phyloP scores from a whole-genome alignment of 2,797 vertebrate genomes.

The Protonibea diacanthus region DNA sequence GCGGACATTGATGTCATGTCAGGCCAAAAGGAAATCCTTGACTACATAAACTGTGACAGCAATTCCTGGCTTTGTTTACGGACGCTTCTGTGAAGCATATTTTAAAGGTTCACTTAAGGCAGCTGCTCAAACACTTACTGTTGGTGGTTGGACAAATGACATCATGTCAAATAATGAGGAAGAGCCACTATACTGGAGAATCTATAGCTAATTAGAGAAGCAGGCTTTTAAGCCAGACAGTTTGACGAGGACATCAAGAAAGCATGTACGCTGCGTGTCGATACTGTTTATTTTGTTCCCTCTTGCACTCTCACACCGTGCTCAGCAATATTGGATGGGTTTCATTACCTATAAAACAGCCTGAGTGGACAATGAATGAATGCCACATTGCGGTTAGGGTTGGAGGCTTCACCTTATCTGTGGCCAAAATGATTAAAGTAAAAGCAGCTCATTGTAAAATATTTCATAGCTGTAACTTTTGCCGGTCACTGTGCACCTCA shows the following conservation, averaged over 20 bases:
- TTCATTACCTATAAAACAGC: constrained; percentile 73
- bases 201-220: constrained; percentile 88
- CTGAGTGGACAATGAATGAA: constrained; percentile 65
- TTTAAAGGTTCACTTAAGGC: constrained; percentile 57
- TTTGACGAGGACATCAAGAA: constrained; percentile 83
- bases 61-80: constrained; percentile 39
- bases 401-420: constrained; percentile 46
- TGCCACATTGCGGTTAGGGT: constrained; percentile 17
- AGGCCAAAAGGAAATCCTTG: constrained; percentile 43
- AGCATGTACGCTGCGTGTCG: constrained; percentile 70
- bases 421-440: constrained; percentile 63
- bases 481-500: not conserved
- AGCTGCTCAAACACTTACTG: constrained; percentile 77
- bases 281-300: constrained; percentile 79
- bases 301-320: constrained; percentile 49
- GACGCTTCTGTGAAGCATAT: constrained; percentile 32
- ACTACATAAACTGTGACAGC: constrained; percentile 46
- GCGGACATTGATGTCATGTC: constrained; percentile 41
- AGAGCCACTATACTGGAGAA: constrained; percentile 74
- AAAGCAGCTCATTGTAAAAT: constrained; percentile 57
- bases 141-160: constrained; percentile 75
- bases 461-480: constrained; percentile 23
- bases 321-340: constrained; percentile 77
- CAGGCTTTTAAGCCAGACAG: constrained; percentile 81
- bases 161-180: constrained; percentile 77